phyloP scores from a whole-genome alignment of 2,113 vertebrate genomes.

The Nyctibius bracteatus region DNA sequence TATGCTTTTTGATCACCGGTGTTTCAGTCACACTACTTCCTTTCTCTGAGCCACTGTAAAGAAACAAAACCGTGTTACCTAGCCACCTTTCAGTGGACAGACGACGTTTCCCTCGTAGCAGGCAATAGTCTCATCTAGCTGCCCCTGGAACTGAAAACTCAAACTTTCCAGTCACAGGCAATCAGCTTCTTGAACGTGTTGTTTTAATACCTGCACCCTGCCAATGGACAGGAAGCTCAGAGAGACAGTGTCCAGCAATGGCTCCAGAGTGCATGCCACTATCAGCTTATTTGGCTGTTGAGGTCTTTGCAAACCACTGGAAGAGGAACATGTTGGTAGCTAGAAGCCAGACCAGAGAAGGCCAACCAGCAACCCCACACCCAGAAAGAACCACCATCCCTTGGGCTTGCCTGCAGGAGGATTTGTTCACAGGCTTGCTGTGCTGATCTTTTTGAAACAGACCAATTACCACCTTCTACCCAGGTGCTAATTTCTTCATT shows the following conservation, averaged over 20 bases:
- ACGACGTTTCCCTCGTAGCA: background rate
- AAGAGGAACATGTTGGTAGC: background rate
- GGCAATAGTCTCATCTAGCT: background rate
- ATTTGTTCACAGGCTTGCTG: background rate
- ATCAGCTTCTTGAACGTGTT: background rate
- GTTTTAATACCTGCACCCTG: background rate
- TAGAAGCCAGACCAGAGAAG: background rate
- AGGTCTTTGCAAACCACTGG: background rate
- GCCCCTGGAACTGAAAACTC: background rate
- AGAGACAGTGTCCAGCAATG: background rate
- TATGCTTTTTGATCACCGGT: conserved; percentile 77
- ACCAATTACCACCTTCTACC: background rate
- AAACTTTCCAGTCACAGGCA: background rate
- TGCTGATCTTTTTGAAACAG: background rate
- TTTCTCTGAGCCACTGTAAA: conserved; percentile 88
- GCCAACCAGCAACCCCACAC: background rate
- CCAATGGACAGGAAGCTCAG: background rate
- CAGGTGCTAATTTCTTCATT: conserved; percentile 5
- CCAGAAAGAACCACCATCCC: background rate
- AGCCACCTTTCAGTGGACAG: background rate
- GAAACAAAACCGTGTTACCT: background rate
- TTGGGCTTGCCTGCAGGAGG: background rate
- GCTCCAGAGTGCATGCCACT: background rate
- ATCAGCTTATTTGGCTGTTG: background rate
- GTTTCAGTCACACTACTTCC: conserved; percentile 83